Evolutionary conservation across 1,140 invertebrate species (phyloP).

Genomic region (Coelopa frigida): DNA sequence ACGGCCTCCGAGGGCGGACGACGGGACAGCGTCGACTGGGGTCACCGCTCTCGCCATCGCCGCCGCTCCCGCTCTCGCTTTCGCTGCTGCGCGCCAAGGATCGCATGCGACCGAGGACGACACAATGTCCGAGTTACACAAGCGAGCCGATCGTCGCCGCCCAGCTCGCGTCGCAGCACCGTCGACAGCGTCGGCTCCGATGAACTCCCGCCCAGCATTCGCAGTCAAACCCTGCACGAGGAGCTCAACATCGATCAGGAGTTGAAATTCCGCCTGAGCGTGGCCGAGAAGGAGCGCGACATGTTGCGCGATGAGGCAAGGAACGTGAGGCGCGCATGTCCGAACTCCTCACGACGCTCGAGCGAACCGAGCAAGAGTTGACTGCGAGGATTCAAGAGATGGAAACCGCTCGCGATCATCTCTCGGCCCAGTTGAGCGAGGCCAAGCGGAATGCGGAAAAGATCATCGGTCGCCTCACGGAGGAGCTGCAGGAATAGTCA

Average conservation of each 20-base stretch:
- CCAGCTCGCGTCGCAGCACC: slow-evolving; percentile 57
- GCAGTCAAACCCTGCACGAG: slow-evolving; percentile 47
- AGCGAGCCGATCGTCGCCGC: slow-evolving; percentile 58
- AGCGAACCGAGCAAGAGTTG: slow-evolving; percentile 64
- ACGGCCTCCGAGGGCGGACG: slow-evolving; percentile 71
- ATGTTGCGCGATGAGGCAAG: slow-evolving; percentile 55
- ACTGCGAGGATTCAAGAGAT: slow-evolving; percentile 60
- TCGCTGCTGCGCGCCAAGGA: slow-evolving; percentile 67
- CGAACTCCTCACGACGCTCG: slow-evolving; percentile 57
- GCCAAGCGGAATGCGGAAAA: slow-evolving; percentile 45
- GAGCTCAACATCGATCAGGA: slow-evolving; percentile 41
- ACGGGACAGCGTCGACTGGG: slow-evolving; percentile 60
- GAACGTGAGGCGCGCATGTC: slow-evolving; percentile 66
- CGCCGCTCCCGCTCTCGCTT: slow-evolving; percentile 63
- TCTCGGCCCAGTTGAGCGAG: slow-evolving; percentile 40
- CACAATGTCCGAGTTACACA: slow-evolving; percentile 50
- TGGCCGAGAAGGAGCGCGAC: slow-evolving; percentile 60
- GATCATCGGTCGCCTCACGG: slow-evolving; percentile 31
- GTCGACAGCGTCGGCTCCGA: slow-evolving; percentile 58
- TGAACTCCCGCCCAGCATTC: slow-evolving; percentile 44
- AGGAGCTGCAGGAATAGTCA: slow-evolving; percentile 37
- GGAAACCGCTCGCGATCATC: slow-evolving; percentile 46
- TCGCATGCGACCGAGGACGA: slow-evolving; percentile 55
- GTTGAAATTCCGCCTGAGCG: slow-evolving; percentile 25
- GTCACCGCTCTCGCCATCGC: slow-evolving; percentile 59